Evolutionary conservation across 2,113 vertebrate genomes (phyloP).

Genomic region (Xiphophorus maculatus): DNA sequence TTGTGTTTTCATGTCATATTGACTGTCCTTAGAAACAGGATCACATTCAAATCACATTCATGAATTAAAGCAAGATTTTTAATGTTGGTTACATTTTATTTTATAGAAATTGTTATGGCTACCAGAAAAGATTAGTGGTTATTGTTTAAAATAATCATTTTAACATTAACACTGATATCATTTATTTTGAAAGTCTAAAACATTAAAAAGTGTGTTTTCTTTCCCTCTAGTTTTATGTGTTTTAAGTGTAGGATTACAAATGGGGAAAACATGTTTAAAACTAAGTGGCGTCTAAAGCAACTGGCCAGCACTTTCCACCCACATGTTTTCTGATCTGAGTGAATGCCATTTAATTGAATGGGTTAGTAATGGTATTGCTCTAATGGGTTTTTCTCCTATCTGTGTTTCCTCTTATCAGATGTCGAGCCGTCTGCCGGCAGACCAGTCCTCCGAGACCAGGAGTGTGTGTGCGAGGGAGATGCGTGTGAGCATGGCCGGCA

Average conservation of each 20-base stretch:
- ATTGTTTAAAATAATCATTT: too few species aligned
- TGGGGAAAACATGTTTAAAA: conserved; percentile 7
- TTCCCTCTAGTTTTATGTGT: conserved; percentile 1
- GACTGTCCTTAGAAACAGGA: neutral
- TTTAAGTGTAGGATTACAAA: conserved; percentile 22
- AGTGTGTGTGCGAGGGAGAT: conserved; percentile 90
- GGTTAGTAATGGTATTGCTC: conserved; percentile 51
- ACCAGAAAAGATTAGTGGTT: neutral
- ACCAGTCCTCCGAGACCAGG: conserved; percentile 81
- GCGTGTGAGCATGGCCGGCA: conserved; percentile 84
- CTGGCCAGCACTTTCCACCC: conserved; percentile 17
- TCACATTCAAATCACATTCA: neutral
- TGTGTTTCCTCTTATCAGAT: conserved; percentile 77
- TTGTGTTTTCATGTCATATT: neutral
- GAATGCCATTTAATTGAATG: conserved; percentile 69
- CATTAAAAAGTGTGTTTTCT: neutral
- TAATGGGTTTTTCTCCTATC: conserved; percentile 55
- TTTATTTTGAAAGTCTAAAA: conserved; percentile 1
- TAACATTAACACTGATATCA: neutral
- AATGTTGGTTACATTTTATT: neutral
- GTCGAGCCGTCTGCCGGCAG: conserved; percentile 78
- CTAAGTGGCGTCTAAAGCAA: neutral
- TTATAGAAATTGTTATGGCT: neutral
- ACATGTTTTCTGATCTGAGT: conserved; percentile 47
- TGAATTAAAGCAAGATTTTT: neutral